Evolutionary conservation across 2,888 invertebrate genomes (phyloP), one percentile per base, ranked within the genome.

Genomic region (Drosophila aldrichi): DNA sequence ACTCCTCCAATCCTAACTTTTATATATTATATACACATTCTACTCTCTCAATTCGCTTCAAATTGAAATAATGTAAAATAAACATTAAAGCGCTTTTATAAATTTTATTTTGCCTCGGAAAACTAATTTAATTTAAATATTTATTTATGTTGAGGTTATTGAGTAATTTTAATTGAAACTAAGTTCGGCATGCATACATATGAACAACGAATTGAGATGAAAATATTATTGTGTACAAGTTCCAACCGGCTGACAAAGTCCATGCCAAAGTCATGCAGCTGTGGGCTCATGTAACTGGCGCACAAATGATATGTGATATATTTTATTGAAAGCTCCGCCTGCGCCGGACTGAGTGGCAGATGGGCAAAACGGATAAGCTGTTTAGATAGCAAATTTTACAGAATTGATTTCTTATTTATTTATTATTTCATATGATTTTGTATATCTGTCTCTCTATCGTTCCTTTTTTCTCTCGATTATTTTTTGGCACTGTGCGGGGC

Each of bases 381-480:
- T 70, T 76, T 81, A 79, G 84, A 74, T 77, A 62, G 72, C 70
- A 69, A 68, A 77, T 69, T 81, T 73, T 54, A 51, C 59, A 68
- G 81, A 82, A 82, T 82, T 77, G 82, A 84, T 79, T 82, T 81
- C 61, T 66, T 81, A 74, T 70, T 80, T 76, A 66, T 79, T 67
- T 77, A 73, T 76, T 77, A 61, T 55, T 55, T 40, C 29, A 54
- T 58, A 43, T 61, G 14, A 32, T 29, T 25, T 43, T 40, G 29
- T 43, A 54, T 18, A 12, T 16, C 32, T 36, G 14, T 16, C 32
- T 36, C 40, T 64, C 22, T 58, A 36, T 36, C 34, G 16, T 3
- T 34, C 20, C 22, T 20, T 32, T n/a, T 16, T n/a, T 38, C 10
- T 22, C 16, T 38, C 32, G 57, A 57, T 64, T 44, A 44, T 60